phyloP scores from a whole-genome alignment of 2,888 invertebrate genomes.

The Clepsis dumicolana region DNA sequence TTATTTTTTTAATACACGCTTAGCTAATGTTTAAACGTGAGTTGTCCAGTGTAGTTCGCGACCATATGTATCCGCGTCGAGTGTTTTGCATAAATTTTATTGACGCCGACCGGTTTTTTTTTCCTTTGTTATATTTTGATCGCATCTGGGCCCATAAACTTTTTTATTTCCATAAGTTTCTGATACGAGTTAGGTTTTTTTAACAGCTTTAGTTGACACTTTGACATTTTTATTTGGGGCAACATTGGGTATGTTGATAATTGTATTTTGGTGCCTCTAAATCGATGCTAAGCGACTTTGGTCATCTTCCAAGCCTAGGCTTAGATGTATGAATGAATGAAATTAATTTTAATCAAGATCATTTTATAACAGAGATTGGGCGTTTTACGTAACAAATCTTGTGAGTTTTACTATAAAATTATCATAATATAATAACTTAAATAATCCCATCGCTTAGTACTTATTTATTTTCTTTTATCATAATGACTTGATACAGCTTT shows the following conservation, averaged over 20 bases:
- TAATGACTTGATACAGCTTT: neutral
- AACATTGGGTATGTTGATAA: neutral
- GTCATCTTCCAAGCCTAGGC: too few relatives aligned
- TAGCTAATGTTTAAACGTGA: neutral
- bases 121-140: slow-evolving; percentile 41
- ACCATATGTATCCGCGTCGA: slow-evolving; percentile 14
- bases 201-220: slow-evolving; percentile 21
- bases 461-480: neutral
- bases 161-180: slow-evolving; percentile 33
- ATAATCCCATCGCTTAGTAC: neutral
- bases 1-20: slow-evolving; percentile 12
- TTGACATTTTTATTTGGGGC: slow-evolving; percentile 24
- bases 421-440: too few relatives aligned
- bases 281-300: too few relatives aligned
- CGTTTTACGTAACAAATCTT: too few relatives aligned
- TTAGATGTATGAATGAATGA: too few relatives aligned
- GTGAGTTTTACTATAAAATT: too few relatives aligned
- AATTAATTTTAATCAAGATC: too few relatives aligned
- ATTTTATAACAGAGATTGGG: too few relatives aligned
- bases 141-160: slow-evolving; percentile 36
- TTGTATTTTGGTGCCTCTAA: too few relatives aligned
- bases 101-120: slow-evolving; percentile 34
- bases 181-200: slow-evolving; percentile 21
- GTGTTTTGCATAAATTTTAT: slow-evolving; percentile 44
- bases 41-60: slow-evolving; percentile 26